Percentiles rank a stretch among this genome's conserved stretches.
phyloP scores from a whole-genome alignment of 2,797 vertebrate genomes.

The Melanotaenia trifasciata region DNA sequence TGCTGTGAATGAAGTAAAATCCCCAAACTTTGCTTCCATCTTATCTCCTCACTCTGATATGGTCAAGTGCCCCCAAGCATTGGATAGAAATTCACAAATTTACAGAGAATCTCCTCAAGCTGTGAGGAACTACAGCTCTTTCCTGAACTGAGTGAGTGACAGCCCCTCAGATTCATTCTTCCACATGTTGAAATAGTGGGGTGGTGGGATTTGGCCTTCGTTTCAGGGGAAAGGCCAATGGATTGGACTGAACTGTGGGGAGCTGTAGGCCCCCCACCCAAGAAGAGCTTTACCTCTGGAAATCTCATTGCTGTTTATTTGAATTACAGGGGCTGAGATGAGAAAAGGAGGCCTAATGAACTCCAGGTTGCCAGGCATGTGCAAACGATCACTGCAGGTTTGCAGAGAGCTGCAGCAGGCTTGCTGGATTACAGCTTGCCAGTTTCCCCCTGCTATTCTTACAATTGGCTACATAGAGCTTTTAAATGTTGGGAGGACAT shows the following conservation, averaged over 20 bases:
- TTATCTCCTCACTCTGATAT: conserved; percentile 54
- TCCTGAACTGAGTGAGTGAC: conserved; percentile 71
- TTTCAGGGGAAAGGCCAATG: conserved; percentile 56
- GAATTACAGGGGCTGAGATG: conserved; percentile 85
- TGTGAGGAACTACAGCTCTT: conserved; percentile 45
- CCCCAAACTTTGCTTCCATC: conserved; percentile 52
- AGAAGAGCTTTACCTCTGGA: conserved; percentile 84
- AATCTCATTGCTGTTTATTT: conserved; percentile 88
- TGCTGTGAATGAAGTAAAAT: conserved; percentile 59
- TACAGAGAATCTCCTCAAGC: conserved; percentile 61
- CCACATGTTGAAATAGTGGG: conserved; percentile 65
- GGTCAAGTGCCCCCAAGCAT: conserved; percentile 43
- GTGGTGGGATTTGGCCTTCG: conserved; percentile 50
- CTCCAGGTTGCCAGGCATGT: conserved; percentile 86
- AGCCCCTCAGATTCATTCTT: conserved; percentile 72
- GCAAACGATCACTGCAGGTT: conserved; percentile 83
- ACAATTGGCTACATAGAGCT: conserved; percentile 63
- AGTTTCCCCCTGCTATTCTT: conserved; percentile 42
- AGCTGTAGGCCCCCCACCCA: conserved; percentile 80
- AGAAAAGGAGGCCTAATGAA: conserved; percentile 85
- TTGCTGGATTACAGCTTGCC: conserved; percentile 74
- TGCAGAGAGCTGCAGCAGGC: conserved; percentile 75
- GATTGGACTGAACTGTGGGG: conserved; percentile 61
- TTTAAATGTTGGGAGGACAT: conserved; percentile 60
- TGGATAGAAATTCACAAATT: conserved; percentile 56